phyloP scores from a whole-genome alignment of 2,113 vertebrate genomes.

The Vimba vimba region DNA sequence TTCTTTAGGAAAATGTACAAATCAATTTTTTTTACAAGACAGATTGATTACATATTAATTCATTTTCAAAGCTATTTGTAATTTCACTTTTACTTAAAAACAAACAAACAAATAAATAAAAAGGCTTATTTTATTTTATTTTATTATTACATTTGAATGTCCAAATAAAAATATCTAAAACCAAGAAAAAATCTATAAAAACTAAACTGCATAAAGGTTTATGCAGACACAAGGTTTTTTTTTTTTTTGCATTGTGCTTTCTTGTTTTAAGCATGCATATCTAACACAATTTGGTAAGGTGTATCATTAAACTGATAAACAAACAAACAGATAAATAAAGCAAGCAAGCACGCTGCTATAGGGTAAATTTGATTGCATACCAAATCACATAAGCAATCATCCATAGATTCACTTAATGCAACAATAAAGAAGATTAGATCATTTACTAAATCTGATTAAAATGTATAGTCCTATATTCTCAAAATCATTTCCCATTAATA shows the following conservation, averaged over 20 bases:
- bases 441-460: constrained; percentile 10
- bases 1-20: too few relatives aligned
- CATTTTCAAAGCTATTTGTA: too few relatives aligned
- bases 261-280: neutral
- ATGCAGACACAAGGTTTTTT: neutral
- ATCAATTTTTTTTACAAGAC: too few relatives aligned
- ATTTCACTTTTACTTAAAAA: neutral
- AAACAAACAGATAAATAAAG: constrained; percentile 4
- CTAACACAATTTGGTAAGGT: too few relatives aligned
- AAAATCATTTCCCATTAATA: neutral
- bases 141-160: neutral
- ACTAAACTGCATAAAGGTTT: neutral
- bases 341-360: neutral
- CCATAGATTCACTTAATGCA: neutral
- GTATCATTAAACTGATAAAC: too few relatives aligned
- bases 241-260: neutral
- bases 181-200: neutral
- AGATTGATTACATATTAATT: too few relatives aligned
- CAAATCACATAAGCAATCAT: constrained; percentile 38
- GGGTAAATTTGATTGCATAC: constrained; percentile 21
- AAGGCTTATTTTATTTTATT: too few relatives aligned
- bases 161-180: neutral
- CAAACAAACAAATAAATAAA: neutral
- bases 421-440: constrained; percentile 23
- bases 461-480: neutral